Evolutionary conservation across 35 echinoderm and acorn worm genomes (phyloP).

Genomic region (Diadema setosum): DNA sequence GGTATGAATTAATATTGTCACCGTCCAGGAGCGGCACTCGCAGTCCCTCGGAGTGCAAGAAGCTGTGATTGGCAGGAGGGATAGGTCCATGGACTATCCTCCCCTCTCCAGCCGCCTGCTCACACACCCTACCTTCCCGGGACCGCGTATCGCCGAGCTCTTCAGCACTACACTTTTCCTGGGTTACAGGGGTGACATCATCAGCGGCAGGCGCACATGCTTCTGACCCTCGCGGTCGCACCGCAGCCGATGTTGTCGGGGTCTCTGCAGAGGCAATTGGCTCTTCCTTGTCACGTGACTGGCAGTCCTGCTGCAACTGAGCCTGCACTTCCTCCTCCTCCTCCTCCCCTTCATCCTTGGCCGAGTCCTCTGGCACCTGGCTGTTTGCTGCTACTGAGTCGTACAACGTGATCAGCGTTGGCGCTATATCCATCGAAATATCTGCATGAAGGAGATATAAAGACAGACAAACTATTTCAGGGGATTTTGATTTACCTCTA

Average conservation of each 20-base stretch:
- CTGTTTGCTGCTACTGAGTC: slow-evolving; percentile 38
- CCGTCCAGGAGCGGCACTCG: background rate
- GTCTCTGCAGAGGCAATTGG: background rate
- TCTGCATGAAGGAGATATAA: slow-evolving; percentile 18
- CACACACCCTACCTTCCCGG: slow-evolving; percentile 1
- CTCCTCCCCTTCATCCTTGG: background rate
- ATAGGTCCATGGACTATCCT: background rate
- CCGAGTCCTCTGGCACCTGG: background rate
- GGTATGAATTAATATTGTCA: background rate
- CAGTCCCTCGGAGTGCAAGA: background rate
- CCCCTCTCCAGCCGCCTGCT: background rate
- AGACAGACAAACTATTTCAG: background rate
- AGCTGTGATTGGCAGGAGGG: background rate
- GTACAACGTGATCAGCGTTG: slow-evolving; percentile 57
- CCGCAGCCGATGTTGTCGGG: background rate
- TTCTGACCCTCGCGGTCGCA: background rate
- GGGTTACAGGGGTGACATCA: background rate
- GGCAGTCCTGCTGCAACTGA: background rate
- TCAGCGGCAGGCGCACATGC: background rate
- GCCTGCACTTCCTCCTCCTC: background rate
- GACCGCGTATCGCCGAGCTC: background rate
- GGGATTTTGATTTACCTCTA: too few species aligned
- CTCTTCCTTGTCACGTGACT: slow-evolving; percentile 10
- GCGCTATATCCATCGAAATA: slow-evolving; percentile 75
- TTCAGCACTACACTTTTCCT: slow-evolving; percentile 2